Evolutionary conservation across 2,888 invertebrate species (phyloP).

Genomic region (Drosophila kambysellisi): DNA sequence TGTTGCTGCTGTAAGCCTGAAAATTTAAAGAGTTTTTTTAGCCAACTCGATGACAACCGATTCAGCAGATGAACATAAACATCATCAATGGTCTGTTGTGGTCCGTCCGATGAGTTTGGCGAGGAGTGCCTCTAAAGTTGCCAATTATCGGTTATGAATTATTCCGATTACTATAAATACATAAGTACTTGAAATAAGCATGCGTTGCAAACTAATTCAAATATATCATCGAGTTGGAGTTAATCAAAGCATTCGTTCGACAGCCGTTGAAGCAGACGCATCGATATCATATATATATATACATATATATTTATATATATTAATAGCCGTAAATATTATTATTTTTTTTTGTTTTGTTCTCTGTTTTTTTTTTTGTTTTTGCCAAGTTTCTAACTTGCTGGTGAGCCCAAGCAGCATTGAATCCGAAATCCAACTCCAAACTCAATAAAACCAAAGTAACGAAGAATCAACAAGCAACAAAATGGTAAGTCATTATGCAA

Average conservation of each 20-base stretch:
- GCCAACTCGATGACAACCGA: constrained; percentile 2
- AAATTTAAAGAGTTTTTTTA: background rate
- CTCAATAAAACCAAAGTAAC: constrained; percentile 13
- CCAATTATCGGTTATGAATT: background rate
- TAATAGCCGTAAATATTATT: background rate
- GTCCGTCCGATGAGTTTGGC: background rate
- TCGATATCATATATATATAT: background rate
- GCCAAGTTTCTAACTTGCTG: constrained; percentile 27
- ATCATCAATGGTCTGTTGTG: background rate
- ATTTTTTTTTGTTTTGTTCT: background rate
- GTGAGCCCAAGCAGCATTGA: background rate
- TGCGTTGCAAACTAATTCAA: background rate
- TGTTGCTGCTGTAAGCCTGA: constrained; percentile 11
- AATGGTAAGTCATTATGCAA: constrained; percentile 50
- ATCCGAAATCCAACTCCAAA: background rate
- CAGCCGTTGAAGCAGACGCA: constrained; percentile 3
- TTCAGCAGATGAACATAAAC: background rate
- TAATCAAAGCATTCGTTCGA: background rate
- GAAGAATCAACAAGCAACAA: constrained; percentile 4
- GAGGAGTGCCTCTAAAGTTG: constrained; percentile 4
- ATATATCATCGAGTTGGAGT: background rate
- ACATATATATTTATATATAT: background rate
- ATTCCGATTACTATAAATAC: background rate
- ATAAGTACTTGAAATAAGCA: background rate
- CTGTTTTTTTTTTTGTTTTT: constrained; percentile 11